Base-by-base conservation (phyloP, 2,888 invertebrate genomes). In the Buathra laborator region DNA sequence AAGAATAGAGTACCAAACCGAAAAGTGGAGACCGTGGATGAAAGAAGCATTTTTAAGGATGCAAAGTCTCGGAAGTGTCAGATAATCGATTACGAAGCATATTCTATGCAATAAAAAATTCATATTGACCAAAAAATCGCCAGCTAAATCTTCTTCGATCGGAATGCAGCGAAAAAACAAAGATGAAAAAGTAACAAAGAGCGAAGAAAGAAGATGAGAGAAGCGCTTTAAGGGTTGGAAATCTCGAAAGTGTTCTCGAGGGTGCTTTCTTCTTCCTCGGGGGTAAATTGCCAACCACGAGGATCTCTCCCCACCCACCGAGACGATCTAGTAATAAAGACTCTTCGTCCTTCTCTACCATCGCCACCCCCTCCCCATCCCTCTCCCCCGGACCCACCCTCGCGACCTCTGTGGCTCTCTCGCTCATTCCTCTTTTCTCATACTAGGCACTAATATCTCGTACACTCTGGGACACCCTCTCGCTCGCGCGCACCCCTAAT, bases 401-500 rank as follows among this genome's bases (percentile, higher is more conserved):
- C 51, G 12, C 37, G 16, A 44, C 53, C 37, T 19, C 32, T 16
- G 12, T 19, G 32, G 29, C 48, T 43, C 78, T 67, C 72, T 62
- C 32, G 7, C 77, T 78, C 46, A 14, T 59, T 72, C 24, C 72
- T 67, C 62, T 56, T 59, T 24, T 19, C 68, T 56, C 37, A 80
- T 77, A 77, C 70, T 62, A 62, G 37, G 70, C 83, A 74, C 80
- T 83, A 75, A 80, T 83, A 80, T 72, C 81, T 68, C 44, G 44
- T 67, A 9, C 24, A 56, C 62, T 62, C 70, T n/a, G 9, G n/a
- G 24, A 19, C 81, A 44, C 44, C 48, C 44, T 74, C 76, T 76
- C 51, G 14, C 37, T 77, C 80, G 66, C 71, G 51, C 46, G 59
- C 64, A 72, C 80, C 87, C 89, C 89, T 91, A 92, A 92, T 92